Percentiles rank a stretch among this genome's conserved stretches.
phyloP scores from a whole-genome alignment of 2,113 vertebrate species.

The Melozone crissalis region DNA sequence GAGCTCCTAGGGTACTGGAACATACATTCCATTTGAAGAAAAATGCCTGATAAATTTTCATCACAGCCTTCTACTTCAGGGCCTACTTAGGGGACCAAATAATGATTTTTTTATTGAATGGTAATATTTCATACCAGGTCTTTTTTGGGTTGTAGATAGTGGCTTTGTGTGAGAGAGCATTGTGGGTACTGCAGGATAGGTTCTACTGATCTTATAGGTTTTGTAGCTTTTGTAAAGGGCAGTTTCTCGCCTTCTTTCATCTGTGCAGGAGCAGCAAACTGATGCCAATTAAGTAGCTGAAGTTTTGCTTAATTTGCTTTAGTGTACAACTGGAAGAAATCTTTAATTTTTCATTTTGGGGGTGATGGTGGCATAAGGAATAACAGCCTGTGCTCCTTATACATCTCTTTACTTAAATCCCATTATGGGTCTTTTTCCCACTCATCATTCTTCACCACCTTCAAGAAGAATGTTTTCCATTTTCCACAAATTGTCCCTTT shows the following conservation, averaged over 20 bases:
- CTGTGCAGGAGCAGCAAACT: neutral
- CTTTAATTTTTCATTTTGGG: neutral
- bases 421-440: neutral
- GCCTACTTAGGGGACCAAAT: conserved; percentile 77
- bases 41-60: conserved; percentile 49
- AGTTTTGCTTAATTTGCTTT: neutral
- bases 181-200: neutral
- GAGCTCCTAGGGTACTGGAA: conserved; percentile 55
- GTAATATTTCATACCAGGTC: conserved; percentile 56
- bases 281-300: neutral
- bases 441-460: neutral
- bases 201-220: neutral
- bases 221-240: neutral
- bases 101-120: conserved; percentile 69
- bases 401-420: neutral
- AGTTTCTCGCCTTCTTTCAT: neutral
- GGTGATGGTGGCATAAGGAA: neutral
- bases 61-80: conserved; percentile 62
- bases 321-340: neutral
- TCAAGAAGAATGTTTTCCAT: neutral
- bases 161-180: conserved; percentile 20
- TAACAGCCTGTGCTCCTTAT: neutral
- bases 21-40: conserved; percentile 33
- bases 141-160: neutral
- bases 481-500: neutral